Evolutionary conservation across 2,888 invertebrate species (phyloP), one percentile per base, ranked within the genome.

Genomic region (Hemicrepidius hirtus): DNA sequence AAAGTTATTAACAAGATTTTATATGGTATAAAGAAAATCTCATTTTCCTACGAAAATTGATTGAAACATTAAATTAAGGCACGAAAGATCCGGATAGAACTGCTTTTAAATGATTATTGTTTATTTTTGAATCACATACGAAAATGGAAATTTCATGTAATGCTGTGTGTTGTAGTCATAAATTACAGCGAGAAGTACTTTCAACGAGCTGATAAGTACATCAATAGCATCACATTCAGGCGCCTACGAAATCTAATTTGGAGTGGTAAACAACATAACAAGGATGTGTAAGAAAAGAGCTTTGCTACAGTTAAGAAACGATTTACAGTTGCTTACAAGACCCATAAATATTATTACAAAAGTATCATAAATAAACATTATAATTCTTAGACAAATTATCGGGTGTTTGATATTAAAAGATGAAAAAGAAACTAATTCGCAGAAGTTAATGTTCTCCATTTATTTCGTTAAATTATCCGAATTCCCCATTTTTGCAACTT

Each of bases 171-270:
- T 24, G 53, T 28, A 10, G 32, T 13, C 28, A 53, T 28, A 53
- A 53, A 53, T 53, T 53, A 28, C 13, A 1, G 1, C 13, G 1
- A 13, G 28, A n/a, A n/a, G 13, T 7, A 28, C n/a, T 28, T 53
- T 53, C 53, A 53, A 53, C 53, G 28, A 28, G n/a, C 24, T 53
- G 53, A 53, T 53, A 53, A 53, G 13, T 53, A 53, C 28, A 53
- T 13, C 24, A 53, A 53, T 46, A 46, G 20, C 46, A 18, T 9
- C 18, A 46, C 46, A 46, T 28, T 13, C 28, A 53, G n/a, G 53
- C 28, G 53, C 28, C 53, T 53, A 24, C 28, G 24, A 53, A 9
- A 53, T 13, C 28, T 28, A 53, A 53, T 53, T 13, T 53, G 32
- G 32, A 53, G n/a, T 32, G 16, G 24, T 50, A 24, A 50, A 50